Conservation (phyloP, 2,888 invertebrate species). For the Smittia aterrima region DNA sequence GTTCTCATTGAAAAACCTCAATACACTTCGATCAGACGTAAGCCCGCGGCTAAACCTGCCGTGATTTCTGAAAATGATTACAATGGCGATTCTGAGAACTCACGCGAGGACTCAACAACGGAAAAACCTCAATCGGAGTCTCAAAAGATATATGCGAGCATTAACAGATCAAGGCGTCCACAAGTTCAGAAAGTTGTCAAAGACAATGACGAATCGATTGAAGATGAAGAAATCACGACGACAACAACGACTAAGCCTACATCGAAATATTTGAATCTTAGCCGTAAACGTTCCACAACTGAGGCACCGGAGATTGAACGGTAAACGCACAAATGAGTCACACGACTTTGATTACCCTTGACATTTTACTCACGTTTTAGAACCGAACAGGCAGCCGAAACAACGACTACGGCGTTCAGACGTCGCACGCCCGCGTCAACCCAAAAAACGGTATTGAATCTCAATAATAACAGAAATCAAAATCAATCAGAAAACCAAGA, state of each 20-base stretch:
- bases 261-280: constrained; percentile 49
- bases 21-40: constrained; percentile 67
- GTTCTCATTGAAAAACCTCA: constrained; percentile 58
- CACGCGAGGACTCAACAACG: constrained; percentile 45
- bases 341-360: too few species aligned
- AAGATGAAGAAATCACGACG: constrained; percentile 48
- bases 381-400: constrained; percentile 43
- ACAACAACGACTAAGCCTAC: not conserved
- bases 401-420: not conserved
- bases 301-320: constrained; percentile 40
- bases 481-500: constrained; percentile 15
- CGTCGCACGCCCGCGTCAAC: constrained; percentile 35
- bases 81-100: constrained; percentile 44
- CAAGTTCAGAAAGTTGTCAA: constrained; percentile 46
- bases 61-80: constrained; percentile 49
- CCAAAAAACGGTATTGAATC: constrained; percentile 42
- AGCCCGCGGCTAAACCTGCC: constrained; percentile 55
- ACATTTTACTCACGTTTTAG: constrained; percentile 2
- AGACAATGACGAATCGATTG: constrained; percentile 45
- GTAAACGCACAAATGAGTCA: not conserved
- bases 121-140: constrained; percentile 42
- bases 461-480: constrained; percentile 42
- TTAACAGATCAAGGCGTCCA: constrained; percentile 43
- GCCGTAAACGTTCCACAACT: constrained; percentile 48
- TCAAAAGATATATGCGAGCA: constrained; percentile 24